Evolutionary conservation across 2,797 vertebrate species (phyloP).

Genomic region (Capromys pilorides): DNA sequence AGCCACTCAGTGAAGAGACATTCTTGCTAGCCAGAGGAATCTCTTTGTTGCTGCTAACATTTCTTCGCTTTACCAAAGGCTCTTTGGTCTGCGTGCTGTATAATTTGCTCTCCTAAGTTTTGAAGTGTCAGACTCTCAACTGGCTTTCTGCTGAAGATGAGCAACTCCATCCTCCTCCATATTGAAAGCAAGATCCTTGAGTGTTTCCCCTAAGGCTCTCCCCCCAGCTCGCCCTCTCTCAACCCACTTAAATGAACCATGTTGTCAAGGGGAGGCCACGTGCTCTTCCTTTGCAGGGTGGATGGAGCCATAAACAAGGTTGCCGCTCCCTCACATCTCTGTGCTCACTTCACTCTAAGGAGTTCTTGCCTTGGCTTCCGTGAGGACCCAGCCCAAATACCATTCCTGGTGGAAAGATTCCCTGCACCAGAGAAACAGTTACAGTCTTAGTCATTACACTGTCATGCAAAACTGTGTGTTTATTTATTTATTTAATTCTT

Average conservation of each 20-base stretch:
- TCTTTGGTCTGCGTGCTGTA: not conserved
- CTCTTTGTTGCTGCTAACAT: not conserved
- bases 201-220: not conserved
- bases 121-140: not conserved
- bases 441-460: not conserved
- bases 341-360: not conserved
- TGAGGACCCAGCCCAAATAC: not conserved
- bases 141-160: not conserved
- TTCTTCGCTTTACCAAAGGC: not conserved
- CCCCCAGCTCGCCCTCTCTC: not conserved
- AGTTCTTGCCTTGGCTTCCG: not conserved
- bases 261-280: not conserved
- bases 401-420: not conserved
- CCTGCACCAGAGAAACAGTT: not conserved
- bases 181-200: not conserved
- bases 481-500: not conserved
- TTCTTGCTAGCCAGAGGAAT: not conserved
- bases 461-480: not conserved
- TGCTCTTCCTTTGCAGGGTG: not conserved
- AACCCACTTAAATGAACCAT: not conserved
- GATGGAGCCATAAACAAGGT: not conserved
- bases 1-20: not conserved
- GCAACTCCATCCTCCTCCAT: not conserved
- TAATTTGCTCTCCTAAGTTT: not conserved
- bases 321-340: not conserved